Conservation (phyloP, 2,113 vertebrate species). For the Ptyas mucosa region DNA sequence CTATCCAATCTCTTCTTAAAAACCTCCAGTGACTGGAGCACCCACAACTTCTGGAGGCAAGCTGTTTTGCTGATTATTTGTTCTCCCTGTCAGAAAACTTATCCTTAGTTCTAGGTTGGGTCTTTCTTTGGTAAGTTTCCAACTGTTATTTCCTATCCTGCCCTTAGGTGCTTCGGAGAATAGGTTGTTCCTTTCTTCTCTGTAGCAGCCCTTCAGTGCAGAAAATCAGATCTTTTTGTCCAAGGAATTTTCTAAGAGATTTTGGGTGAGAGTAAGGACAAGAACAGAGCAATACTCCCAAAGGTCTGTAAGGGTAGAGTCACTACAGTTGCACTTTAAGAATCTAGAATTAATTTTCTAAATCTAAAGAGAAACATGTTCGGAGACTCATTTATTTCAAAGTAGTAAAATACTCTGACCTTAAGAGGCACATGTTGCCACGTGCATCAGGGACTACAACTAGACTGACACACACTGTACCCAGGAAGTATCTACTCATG, state of each 20-base stretch:
- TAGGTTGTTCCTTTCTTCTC: not conserved
- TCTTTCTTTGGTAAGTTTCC: not conserved
- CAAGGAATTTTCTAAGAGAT: not conserved
- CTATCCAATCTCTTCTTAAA: not conserved
- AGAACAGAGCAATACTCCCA: not conserved
- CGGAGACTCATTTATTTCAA: slow-evolving; percentile 39
- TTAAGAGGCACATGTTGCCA: not conserved
- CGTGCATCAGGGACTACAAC: not conserved
- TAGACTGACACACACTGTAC: not conserved
- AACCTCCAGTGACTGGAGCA: not conserved
- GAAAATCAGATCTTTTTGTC: not conserved
- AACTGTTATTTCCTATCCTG: not conserved
- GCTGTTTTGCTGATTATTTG: not conserved
- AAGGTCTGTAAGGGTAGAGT: fast-evolving
- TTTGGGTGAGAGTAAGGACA: not conserved
- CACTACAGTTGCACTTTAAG: not conserved
- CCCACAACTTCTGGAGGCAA: not conserved
- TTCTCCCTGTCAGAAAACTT: not conserved
- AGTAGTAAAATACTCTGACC: slow-evolving; percentile 26
- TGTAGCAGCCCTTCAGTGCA: not conserved
- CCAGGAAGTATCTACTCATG: not conserved
- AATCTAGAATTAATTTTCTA: not conserved
- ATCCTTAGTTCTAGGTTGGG: not conserved
- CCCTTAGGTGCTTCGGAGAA: not conserved
- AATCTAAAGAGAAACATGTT: not conserved